Base-by-base conservation (phyloP, 2,113 vertebrate genomes). In the Sinocyclocheilus rhinocerous region DNA sequence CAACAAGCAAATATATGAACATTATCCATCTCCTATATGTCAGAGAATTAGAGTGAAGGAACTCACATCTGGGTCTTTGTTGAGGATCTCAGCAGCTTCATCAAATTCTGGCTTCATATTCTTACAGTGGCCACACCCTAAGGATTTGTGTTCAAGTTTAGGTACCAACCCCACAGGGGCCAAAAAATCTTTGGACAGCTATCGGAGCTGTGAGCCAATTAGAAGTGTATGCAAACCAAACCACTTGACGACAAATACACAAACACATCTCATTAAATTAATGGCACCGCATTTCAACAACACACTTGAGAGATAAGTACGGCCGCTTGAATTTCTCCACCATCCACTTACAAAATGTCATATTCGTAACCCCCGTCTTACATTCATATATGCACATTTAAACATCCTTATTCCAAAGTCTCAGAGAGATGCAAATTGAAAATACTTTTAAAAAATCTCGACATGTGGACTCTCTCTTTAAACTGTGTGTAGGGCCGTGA, bases 61-160 rank as follows among this genome's bases (percentile, higher is more conserved):
- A 92, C 96, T 97, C 94, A 99, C 97, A 50, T 97, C 93, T 79
- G 90, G 89, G 75, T 93, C 94, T 92, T 93, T 94, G 84, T 97
- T 97, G 88, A 99, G 96, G 84, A 95, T 89, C 90, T 97, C 96
- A 1, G 98, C 97, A 10, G 98, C 98, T 50, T 95, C 95, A 83
- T 99, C 98, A 87, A 97, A 99, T 87, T 99, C 98, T 33, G 98
- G 98, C 92, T 99, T 99, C 97, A 99, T 98, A 91, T 98, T 99
- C 95, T 99, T 99, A 93, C 98, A 99, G 92, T 99, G 98, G 61
- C 98, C 98, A 91, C 98, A 98, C 98, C 98, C 98, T 99, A 86
- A 67, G 42, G 75, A 85, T 77, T 48, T 50, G 63, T 50, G 36
- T 48, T 73, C 26, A 24, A 61, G 57, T 75, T 13, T 63, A 72